phyloP scores from a whole-genome alignment of 2,888 invertebrate genomes.

The Drosophila pegasa region DNA sequence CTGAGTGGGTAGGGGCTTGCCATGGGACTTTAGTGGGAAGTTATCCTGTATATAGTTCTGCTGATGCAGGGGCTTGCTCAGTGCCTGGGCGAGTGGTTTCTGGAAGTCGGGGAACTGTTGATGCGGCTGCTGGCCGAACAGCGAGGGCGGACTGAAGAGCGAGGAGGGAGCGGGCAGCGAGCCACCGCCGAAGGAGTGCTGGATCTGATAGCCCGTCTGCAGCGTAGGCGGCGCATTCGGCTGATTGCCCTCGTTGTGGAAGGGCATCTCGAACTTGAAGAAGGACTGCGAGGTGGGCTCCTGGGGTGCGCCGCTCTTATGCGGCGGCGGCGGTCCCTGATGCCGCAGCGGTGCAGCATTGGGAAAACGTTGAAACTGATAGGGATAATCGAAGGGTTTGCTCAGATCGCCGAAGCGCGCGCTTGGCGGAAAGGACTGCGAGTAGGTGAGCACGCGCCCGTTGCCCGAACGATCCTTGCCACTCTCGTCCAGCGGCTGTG shows the following conservation, averaged over 20 bases:
- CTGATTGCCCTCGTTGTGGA: constrained; percentile 61
- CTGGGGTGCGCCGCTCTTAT: constrained; percentile 60
- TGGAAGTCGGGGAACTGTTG: constrained; percentile 79
- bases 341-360: constrained; percentile 69
- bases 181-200: constrained; percentile 76
- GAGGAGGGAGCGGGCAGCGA: constrained; percentile 74
- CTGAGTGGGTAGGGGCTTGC: constrained; percentile 75
- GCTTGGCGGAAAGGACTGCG: constrained; percentile 80
- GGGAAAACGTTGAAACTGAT: constrained; percentile 79
- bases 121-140: constrained; percentile 79
- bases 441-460: constrained; percentile 84
- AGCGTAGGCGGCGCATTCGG: constrained; percentile 73
- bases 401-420: constrained; percentile 79
- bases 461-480: constrained; percentile 82
- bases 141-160: constrained; percentile 78
- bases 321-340: constrained; percentile 50
- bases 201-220: constrained; percentile 84
- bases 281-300: constrained; percentile 84
- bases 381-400: constrained; percentile 81
- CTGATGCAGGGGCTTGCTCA: constrained; percentile 80
- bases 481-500: constrained; percentile 80
- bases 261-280: constrained; percentile 85
- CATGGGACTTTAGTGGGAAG: constrained; percentile 72
- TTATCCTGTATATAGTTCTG: constrained; percentile 81
- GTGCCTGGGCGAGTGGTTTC: constrained; percentile 71